Evolutionary conservation across 1,140 invertebrate genomes (phyloP).

Genomic region (Drusus annulatus): DNA sequence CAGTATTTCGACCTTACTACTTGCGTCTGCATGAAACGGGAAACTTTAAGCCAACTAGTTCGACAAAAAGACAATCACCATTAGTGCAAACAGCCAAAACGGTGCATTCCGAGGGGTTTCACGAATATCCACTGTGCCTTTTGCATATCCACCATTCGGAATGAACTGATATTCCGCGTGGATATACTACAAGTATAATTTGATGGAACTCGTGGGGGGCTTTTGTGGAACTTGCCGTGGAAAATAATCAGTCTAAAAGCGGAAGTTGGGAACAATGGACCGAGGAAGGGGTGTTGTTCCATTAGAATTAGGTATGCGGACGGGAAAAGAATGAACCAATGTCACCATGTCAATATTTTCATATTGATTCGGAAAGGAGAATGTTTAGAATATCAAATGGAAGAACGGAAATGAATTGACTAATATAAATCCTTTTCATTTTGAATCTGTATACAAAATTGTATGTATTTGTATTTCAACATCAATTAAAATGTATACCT

Average conservation of each 20-base stretch:
- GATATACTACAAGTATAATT: constrained; percentile 46
- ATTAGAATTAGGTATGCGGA: constrained; percentile 36
- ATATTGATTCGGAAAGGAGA: constrained; percentile 6
- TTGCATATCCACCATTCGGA: constrained; percentile 34
- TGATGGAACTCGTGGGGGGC: constrained; percentile 52
- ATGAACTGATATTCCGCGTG: constrained; percentile 39
- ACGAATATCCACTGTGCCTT: constrained; percentile 4
- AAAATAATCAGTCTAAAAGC: constrained; percentile 59
- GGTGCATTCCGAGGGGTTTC: background rate
- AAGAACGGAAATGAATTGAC: background rate
- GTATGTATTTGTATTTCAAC: too few relatives aligned
- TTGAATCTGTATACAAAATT: too few relatives aligned
- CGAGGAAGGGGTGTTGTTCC: constrained; percentile 38
- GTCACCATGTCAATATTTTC: constrained; percentile 29
- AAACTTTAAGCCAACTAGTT: constrained; percentile 28
- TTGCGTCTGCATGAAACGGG: background rate
- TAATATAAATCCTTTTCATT: background rate
- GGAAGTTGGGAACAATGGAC: constrained; percentile 56
- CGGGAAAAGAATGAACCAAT: constrained; percentile 16
- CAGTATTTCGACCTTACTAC: background rate
- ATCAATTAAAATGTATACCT: too few relatives aligned
- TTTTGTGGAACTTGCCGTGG: constrained; percentile 52
- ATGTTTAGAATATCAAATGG: background rate
- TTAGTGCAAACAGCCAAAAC: constrained; percentile 29
- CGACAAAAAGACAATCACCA: constrained; percentile 36